Percentiles rank a stretch among this genome's conserved stretches.
Conservation (phyloP, 2,888 invertebrate species). For the Trachelus troglodyta region DNA sequence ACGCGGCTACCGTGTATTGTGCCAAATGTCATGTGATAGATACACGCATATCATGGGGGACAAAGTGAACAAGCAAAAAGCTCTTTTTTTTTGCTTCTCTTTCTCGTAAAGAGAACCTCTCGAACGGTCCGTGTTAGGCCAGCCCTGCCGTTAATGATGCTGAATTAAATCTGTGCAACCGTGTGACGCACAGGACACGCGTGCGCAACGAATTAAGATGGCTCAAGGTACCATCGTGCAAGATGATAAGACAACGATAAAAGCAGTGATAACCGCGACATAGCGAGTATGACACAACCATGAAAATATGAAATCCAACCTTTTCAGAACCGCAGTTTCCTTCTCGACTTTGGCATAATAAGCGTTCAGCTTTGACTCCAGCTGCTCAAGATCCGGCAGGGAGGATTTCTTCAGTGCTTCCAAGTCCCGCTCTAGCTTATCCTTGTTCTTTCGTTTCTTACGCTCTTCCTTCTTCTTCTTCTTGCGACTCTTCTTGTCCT, state of each 20-base stretch:
- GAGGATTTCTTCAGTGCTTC: slow-evolving; percentile 75
- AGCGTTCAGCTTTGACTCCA: slow-evolving; percentile 81
- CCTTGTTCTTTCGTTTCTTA: slow-evolving; percentile 68
- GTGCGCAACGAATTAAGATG: no score
- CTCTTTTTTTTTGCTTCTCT: no score
- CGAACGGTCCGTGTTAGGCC: no score
- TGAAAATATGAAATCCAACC: slow-evolving; percentile 60
- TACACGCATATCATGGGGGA: no score
- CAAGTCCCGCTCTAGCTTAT: slow-evolving; percentile 73
- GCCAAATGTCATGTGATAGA: no score
- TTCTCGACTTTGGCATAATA: slow-evolving; percentile 84
- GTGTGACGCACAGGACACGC: no score
- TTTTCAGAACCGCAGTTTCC: slow-evolving; percentile 69
- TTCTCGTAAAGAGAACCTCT: no score
- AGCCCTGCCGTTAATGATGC: no score
- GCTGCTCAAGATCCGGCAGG: slow-evolving; percentile 79
- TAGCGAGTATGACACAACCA: no score
- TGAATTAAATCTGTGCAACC: no score
- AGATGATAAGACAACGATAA: background rate
- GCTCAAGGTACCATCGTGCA: no score
- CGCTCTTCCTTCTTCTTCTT: slow-evolving; percentile 77
- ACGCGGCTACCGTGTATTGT: background rate
- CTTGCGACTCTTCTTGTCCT: slow-evolving; percentile 68
- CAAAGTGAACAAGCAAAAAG: no score
- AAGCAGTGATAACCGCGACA: background rate